Base-by-base conservation (phyloP, 2,888 invertebrate genomes). In the Melangyna quadrimaculata region DNA sequence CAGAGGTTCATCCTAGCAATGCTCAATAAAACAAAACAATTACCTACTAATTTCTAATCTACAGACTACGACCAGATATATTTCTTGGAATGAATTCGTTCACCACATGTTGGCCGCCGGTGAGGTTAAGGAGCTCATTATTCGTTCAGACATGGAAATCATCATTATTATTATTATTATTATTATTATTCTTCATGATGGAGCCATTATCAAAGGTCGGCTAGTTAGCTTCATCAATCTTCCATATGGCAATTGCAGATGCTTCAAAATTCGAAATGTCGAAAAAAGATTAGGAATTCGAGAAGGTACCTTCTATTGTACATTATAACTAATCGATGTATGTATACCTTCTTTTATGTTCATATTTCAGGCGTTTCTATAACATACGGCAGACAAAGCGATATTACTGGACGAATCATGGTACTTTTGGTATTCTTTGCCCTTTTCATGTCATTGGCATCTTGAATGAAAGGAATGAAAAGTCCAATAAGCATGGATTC, bases 71-170 rank as follows among this genome's bases (percentile, higher is more conserved):
- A 92, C 91, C n/a, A 93, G 96, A 35, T 97, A 96, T 91, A 96
- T 98, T 2, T 97, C 98, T 0, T 99, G 99, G 99, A 98, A 98
- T 92, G 98, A 99, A 92, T 99, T 99, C 93, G 95, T 98, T 0
- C 96, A 98, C 92, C 96, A 98, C 84, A 97, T 99, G 97, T 92
- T 99, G 72, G 95, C 97, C 0, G 97, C 97, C 90, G 99, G 99
- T 14, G 98, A 99, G 93, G 98, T 98, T 0, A 96, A 97, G 89
- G 96, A 97, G 92, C 93, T 97, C 86, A 95, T 98, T 1, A 95
- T 98, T 3, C 93, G 96, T 48, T 97, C 98, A 0, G 97, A 97
- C 90, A 93, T 95, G 89, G 97, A 97, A 90, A 94, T 96, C 88
- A 97, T 97, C 9, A 96, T 96, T 1, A 96, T n/a, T n/a, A n/a